Evolutionary conservation across 2,888 invertebrate species (phyloP), one percentile per base, ranked within the genome.

Genomic region (Lottia gigantea): DNA sequence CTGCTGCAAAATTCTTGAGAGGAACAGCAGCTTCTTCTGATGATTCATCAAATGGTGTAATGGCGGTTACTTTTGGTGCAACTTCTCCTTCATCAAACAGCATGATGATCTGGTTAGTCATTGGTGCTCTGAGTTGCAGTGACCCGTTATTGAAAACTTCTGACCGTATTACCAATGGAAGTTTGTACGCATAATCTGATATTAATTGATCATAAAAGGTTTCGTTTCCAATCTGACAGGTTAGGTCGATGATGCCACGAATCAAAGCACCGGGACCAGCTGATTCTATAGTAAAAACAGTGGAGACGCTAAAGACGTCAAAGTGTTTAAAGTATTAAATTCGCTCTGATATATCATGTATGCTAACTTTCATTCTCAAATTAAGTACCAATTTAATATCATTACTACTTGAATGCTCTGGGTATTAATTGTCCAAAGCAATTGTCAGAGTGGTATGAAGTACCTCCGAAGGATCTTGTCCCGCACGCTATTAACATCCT

Each of bases 11-110:
- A 0, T 26, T 7, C 14, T 46, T 15, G 1, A 62, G 46, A 15
- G 68, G 62, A 40, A 68, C 40, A 40, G 64, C 63, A 14, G 47
- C 63, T 46, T 68, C 68, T 46, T 46, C 63, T n/a, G 68, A 68
- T 23, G 62, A 16, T 26, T 31, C 46, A 26, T 68, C 68, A 40
- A 31, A 64, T 4, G 64, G 64, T 23, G 68, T 64, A 23, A 63
- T 64, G 23, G 63, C 62, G 23, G 63, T 64, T 12, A 68, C 64
- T 31, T 46, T 63, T 4, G 68, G 68, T 26, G 63, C 64, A 8
- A 47, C 31, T 26, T 46, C n/a, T 12, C 64, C 68, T 31, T 64
- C 68, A 14, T 46, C 31, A 15, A 68, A 64, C 14, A 63, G 31
- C 64, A 68, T 55, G 23, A 23, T 23, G 55, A 55, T 23, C 23